A percentile compares a stretch with the other conserved stretches of the same genome.
phyloP scores from a whole-genome alignment of 2,797 vertebrate species.

The Hipposideros larvatus region DNA sequence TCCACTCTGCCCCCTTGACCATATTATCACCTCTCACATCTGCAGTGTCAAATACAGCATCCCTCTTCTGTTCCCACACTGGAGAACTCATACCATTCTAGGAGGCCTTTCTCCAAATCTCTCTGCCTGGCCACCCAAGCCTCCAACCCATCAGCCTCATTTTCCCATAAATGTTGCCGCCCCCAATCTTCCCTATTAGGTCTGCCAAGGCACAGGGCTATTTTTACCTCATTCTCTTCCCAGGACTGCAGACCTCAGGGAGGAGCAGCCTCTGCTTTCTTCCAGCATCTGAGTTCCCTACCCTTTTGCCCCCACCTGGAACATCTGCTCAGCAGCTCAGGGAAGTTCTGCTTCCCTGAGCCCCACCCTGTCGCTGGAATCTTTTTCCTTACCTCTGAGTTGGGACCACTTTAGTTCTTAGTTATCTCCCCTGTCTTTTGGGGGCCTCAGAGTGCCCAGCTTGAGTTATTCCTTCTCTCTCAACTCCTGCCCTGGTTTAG shows the following conservation, averaged over 20 bases:
- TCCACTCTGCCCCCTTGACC: background rate
- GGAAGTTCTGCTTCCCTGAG: slow-evolving; percentile 1
- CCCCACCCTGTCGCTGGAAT: background rate
- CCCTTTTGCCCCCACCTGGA: background rate
- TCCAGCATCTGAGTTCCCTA: background rate
- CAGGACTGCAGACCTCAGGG: slow-evolving; percentile 5
- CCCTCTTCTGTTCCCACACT: background rate
- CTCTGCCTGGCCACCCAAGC: background rate
- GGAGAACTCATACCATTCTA: background rate
- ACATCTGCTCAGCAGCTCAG: slow-evolving; percentile 25
- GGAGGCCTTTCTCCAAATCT: background rate
- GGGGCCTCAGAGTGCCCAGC: background rate
- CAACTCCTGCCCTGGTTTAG: background rate
- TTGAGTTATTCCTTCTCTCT: background rate
- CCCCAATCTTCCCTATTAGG: slow-evolving; percentile 84
- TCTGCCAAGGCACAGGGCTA: slow-evolving; percentile 79
- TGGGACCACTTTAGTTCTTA: background rate
- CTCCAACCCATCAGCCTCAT: background rate
- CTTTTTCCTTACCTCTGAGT: background rate
- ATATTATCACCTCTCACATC: slow-evolving; percentile 2
- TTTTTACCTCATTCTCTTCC: slow-evolving; percentile 82
- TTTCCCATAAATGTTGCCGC: slow-evolving; percentile 53
- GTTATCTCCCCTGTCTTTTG: background rate
- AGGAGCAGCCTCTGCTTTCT: slow-evolving; percentile 16
- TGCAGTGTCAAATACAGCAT: background rate